Conservation (phyloP, 2,797 vertebrate species). For the Helicolenus hilgendorfi region DNA sequence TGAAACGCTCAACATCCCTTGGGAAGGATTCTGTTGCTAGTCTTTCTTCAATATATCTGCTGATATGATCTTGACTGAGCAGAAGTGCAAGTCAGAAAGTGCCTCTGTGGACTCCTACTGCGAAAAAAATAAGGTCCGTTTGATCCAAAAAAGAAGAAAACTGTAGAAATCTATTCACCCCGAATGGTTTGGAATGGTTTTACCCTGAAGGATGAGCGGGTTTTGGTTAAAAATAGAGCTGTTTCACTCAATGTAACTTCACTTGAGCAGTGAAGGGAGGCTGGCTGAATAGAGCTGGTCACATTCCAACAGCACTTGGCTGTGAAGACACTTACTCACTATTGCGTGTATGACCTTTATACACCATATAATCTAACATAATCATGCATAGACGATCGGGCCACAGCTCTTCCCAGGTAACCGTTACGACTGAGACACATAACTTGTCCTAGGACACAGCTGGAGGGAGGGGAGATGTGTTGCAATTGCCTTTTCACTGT, state of each 20-base stretch:
- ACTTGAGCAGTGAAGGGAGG: slow-evolving; percentile 24
- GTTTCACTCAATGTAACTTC: slow-evolving; percentile 32
- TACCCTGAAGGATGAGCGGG: slow-evolving; percentile 46
- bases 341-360: slow-evolving; percentile 37
- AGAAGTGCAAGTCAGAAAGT: slow-evolving; percentile 59
- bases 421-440: background rate
- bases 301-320: slow-evolving; percentile 40
- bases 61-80: slow-evolving; percentile 63
- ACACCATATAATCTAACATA: slow-evolving; percentile 44
- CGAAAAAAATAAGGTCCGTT: slow-evolving; percentile 38
- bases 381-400: slow-evolving; percentile 47
- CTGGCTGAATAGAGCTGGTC: slow-evolving; percentile 35
- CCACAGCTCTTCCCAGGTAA: slow-evolving; percentile 27
- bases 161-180: slow-evolving; percentile 52
- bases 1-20: slow-evolving; percentile 35
- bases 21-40: slow-evolving; percentile 45
- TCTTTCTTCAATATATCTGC: slow-evolving; percentile 55
- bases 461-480: slow-evolving; percentile 29
- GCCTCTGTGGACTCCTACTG: slow-evolving; percentile 44
- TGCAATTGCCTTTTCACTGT: slow-evolving; percentile 52
- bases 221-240: slow-evolving; percentile 60
- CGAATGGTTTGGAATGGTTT: slow-evolving; percentile 42
- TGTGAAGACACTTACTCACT: slow-evolving; percentile 22
- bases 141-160: slow-evolving; percentile 64
- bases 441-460: slow-evolving; percentile 53